Evolutionary conservation across 2,888 invertebrate genomes (phyloP).

Genomic region (Cryptocheilus praepositus): DNA sequence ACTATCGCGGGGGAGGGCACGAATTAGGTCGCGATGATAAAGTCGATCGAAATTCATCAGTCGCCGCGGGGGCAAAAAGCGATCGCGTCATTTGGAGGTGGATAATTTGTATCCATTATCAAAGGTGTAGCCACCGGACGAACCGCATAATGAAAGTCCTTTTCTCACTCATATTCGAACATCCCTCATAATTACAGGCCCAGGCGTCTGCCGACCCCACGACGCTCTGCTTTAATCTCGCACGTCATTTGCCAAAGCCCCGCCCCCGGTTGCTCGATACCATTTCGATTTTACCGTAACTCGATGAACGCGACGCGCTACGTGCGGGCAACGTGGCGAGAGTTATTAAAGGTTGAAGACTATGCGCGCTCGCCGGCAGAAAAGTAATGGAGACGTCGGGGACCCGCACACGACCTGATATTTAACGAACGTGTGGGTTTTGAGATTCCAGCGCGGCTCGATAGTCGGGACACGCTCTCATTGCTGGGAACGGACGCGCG

Average conservation of each 20-base stretch:
- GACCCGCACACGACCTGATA: slow-evolving; percentile 12
- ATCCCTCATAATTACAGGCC: no score
- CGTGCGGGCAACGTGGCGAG: slow-evolving; percentile 3
- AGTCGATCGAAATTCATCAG: no score
- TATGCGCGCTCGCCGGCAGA: not conserved
- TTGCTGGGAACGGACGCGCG: not conserved
- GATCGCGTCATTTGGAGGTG: no score
- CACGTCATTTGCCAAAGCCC: no score
- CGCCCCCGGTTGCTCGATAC: not conserved
- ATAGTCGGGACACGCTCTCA: not conserved
- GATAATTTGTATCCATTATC: no score
- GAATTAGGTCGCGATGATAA: no score
- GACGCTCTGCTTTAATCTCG: no score
- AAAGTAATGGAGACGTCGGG: slow-evolving; percentile 16
- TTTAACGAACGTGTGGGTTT: slow-evolving; percentile 18
- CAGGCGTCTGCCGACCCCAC: no score
- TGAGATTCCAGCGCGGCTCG: slow-evolving; percentile 17
- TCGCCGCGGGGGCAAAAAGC: not conserved
- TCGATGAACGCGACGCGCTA: slow-evolving; percentile 9
- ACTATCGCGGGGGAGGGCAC: no score
- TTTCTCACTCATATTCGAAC: no score
- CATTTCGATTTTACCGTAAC: slow-evolving; percentile 7
- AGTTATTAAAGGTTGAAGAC: slow-evolving; percentile 8
- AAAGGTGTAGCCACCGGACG: no score
- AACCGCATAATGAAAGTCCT: no score